Evolutionary conservation across 2,797 vertebrate species (phyloP).

Genomic region (Otus scops): DNA sequence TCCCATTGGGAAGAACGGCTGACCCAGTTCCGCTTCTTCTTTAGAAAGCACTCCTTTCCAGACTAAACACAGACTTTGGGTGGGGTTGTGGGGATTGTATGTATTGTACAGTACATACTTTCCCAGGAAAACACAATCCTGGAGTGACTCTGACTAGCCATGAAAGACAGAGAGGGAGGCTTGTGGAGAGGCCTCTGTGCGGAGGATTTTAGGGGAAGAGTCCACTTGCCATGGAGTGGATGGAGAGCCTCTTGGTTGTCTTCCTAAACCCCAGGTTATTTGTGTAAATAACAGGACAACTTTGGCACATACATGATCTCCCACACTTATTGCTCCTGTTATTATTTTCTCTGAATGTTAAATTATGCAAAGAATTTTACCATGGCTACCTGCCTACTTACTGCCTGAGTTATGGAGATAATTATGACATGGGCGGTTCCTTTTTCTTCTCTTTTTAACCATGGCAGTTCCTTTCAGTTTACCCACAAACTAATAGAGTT

Average conservation of each 20-base stretch:
- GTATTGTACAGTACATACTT: constrained; percentile 60
- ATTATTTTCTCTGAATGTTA: neutral
- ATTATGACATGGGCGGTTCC: neutral
- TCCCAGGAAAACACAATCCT: constrained; percentile 64
- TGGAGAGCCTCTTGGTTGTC: neutral
- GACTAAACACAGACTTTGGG: constrained; percentile 72
- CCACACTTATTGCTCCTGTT: neutral
- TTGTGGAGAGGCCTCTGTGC: neutral
- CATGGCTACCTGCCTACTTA: constrained; percentile 4
- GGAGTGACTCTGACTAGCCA: constrained; percentile 12
- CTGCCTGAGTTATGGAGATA: neutral
- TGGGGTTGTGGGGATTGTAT: constrained; percentile 53
- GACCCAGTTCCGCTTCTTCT: constrained; percentile 49
- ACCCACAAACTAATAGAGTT: constrained; percentile 28
- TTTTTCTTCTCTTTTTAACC: constrained; percentile 11
- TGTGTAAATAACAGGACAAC: neutral
- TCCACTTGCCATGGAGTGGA: neutral
- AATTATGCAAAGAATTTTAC: constrained; percentile 31
- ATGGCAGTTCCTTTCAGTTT: constrained; percentile 21
- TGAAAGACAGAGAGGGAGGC: constrained; percentile 6
- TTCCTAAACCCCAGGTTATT: neutral
- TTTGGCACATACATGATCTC: neutral
- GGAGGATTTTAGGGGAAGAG: neutral
- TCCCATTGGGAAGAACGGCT: constrained; percentile 48
- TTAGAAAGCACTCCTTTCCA: constrained; percentile 47